Evolutionary conservation across 2,797 vertebrate genomes (phyloP).

Genomic region (Parambassis ranga): DNA sequence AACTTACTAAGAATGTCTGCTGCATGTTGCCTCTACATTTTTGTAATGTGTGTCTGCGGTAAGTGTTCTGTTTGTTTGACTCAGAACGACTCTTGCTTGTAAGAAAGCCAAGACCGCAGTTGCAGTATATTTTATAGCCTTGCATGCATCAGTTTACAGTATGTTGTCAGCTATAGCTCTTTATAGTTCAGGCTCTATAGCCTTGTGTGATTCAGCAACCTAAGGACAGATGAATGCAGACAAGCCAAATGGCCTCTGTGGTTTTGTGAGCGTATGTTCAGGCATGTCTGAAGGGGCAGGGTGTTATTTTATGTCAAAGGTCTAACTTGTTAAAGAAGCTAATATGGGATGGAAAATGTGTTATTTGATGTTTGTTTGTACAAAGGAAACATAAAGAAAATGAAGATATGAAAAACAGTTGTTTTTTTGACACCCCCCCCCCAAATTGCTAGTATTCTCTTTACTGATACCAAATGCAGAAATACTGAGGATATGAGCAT

Average conservation of each 20-base stretch:
- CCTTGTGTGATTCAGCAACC: slow-evolving; percentile 50
- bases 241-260: slow-evolving; percentile 41
- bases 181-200: slow-evolving; percentile 49
- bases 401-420: no score
- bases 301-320: slow-evolving; percentile 61
- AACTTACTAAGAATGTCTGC: neutral
- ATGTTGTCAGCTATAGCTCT: slow-evolving; percentile 38
- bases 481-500: no score
- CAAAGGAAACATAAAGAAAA: no score
- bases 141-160: slow-evolving; percentile 57
- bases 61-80: slow-evolving; percentile 34
- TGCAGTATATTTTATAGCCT: slow-evolving; percentile 51
- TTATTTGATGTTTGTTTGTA: no score
- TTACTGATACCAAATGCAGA: no score
- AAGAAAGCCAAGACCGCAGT: slow-evolving; percentile 49
- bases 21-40: slow-evolving; percentile 9
- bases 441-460: no score
- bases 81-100: slow-evolving; percentile 26
- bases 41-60: slow-evolving; percentile 35
- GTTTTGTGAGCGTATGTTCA: slow-evolving; percentile 48
- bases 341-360: neutral
- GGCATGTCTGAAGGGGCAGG: slow-evolving; percentile 45
- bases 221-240: slow-evolving; percentile 30
- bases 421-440: no score
- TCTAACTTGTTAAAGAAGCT: no score